These are phyloP conservation scores for Drepana falcataria DNA, from an alignment of 2,888 invertebrate genomes.

Conservation along the genomic window DNA sequence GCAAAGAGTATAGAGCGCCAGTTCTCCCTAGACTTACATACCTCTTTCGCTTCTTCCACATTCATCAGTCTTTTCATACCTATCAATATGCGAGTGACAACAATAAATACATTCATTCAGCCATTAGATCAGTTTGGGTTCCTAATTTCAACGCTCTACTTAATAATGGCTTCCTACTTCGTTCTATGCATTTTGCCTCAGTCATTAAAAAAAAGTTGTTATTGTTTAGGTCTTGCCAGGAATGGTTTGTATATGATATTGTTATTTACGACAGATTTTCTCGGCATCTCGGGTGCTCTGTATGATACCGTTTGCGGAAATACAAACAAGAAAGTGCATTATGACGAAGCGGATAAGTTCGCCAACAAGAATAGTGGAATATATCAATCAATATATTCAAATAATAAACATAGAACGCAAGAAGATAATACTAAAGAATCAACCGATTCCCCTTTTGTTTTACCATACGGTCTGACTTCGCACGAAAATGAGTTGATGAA, in stretches of 20 bases:
- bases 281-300: conserved; percentile 13
- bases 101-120: no score
- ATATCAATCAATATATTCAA: not conserved
- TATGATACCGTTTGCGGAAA: conserved; percentile 15
- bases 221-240: not conserved
- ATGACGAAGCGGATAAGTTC: not conserved
- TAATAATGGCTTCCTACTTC: no score
- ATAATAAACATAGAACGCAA: not conserved
- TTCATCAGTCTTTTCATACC: no score
- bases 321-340: not conserved
- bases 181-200: not conserved
- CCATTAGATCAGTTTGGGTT: no score
- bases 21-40: no score
- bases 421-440: not conserved
- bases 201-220: not conserved
- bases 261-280: conserved; percentile 21
- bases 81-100: no score
- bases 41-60: no score
- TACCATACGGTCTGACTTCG: not conserved
- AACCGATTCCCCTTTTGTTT: not conserved
- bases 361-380: not conserved
- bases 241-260: conserved; percentile 4
- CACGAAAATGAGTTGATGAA: not conserved
- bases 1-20: no score
- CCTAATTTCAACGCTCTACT: no score